Base-by-base conservation (phyloP, 2,113 vertebrate genomes). In the Calyptomena viridis region DNA sequence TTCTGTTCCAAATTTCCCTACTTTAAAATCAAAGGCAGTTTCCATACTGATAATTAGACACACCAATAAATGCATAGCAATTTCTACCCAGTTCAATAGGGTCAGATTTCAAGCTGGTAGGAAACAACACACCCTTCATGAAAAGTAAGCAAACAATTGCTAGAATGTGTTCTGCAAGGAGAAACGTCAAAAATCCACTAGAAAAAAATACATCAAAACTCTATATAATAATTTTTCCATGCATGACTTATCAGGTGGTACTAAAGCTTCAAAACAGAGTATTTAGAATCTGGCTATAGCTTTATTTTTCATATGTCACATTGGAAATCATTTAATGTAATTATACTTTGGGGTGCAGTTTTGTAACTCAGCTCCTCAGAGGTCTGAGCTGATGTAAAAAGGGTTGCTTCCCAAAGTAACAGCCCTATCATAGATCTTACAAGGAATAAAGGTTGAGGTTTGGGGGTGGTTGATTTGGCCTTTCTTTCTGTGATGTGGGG, bases 371-470 rank as follows among this genome's bases (percentile, higher is more conserved):
- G 31, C 52, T 90, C 47, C 42, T 78, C 12, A 10, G n/a, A 62
- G 56, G 19, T 6, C 14, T 0, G 1, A 56, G 12, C 19, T 63
- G 42, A 78, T 27, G 8, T 11, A 37, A 14, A 84, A 63, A 0
- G 0, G 3, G 35, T 39, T 9, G 2, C 46, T 37, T 35, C 33
- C 22, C 78, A 24, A 0, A 10, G 11, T 46, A 89, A 52, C 7
- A 93, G 22, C 5, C 18, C 42, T 69, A 28, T 6, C 35, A 35
- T 15, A 74, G 23, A 12, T n/a, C 15, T 39, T 31, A 76, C 8
- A 8, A 20, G 16, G 6, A 84, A 58, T 52, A 83, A 78, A 90
- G 14, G 21, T 35, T 12, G 33, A 14, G 4, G 20, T 8, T 77
- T 67, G 14, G 24, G 2, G 2, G 25, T 46, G 17, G 4, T 12